Conservation (phyloP, 2,113 vertebrate species). For the Rhinolophus sinicus region DNA sequence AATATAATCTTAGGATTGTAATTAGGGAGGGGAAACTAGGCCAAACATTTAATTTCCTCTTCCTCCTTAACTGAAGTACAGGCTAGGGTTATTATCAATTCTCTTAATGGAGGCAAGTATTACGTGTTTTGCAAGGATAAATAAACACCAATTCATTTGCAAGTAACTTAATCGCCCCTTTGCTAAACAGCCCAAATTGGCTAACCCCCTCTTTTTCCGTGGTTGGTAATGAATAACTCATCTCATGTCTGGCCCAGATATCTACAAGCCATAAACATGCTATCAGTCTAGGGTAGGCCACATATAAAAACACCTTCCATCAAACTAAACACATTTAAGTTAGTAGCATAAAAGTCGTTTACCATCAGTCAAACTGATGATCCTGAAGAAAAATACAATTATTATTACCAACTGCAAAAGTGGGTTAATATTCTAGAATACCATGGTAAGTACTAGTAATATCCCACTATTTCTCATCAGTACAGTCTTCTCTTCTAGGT, state of each 20-base stretch:
- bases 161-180: slow-evolving; percentile 31
- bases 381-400: neutral
- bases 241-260: neutral
- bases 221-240: slow-evolving; percentile 31
- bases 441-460: neutral
- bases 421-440: neutral
- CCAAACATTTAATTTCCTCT: slow-evolving; percentile 18
- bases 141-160: slow-evolving; percentile 19
- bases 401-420: neutral
- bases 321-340: slow-evolving; percentile 49
- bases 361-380: neutral
- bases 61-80: neutral
- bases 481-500: neutral
- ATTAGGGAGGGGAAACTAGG: neutral
- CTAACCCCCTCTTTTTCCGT: slow-evolving; percentile 27
- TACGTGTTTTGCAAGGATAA: neutral
- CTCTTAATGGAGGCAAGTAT: slow-evolving; percentile 20
- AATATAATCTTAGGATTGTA: neutral
- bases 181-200: slow-evolving; percentile 50
- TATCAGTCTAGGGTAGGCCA: neutral
- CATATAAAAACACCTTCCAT: slow-evolving; percentile 1
- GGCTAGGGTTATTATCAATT: neutral
- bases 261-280: neutral
- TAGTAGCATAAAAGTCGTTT: neutral
- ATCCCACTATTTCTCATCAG: neutral